Conservation (phyloP, 2,113 vertebrate species). For the Trematocara unimaculatum region DNA sequence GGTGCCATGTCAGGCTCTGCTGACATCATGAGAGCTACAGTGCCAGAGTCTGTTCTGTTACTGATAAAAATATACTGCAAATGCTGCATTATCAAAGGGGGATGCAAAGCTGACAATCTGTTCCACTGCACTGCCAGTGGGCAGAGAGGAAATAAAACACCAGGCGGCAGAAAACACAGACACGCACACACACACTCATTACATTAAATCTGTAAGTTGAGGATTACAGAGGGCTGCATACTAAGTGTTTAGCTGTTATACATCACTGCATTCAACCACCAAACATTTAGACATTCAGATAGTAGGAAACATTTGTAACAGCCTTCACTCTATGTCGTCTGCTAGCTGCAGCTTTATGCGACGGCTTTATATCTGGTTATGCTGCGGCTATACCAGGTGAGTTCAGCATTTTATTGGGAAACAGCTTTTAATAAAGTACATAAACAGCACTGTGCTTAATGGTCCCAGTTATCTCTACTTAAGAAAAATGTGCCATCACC, state of each 20-base stretch:
- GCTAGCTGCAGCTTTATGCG: background rate
- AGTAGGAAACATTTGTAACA: background rate
- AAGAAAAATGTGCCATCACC: background rate
- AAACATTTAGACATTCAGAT: background rate
- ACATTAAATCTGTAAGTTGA: background rate
- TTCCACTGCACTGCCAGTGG: slow-evolving; percentile 45
- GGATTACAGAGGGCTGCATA: background rate
- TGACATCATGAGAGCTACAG: background rate
- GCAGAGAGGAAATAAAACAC: slow-evolving; percentile 44
- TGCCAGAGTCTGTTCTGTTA: slow-evolving; percentile 5
- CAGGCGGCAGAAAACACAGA: background rate
- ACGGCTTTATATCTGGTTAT: background rate
- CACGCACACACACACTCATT: background rate
- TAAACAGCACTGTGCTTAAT: background rate
- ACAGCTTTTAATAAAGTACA: background rate
- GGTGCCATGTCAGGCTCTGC: background rate
- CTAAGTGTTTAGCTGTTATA: background rate
- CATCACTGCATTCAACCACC: background rate
- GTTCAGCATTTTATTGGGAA: background rate
- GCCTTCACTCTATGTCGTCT: background rate
- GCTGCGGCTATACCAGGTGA: background rate
- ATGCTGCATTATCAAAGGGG: slow-evolving; percentile 26
- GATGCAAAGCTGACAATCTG: slow-evolving; percentile 58
- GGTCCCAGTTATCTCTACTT: background rate
- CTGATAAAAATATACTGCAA: slow-evolving; percentile 53